These are phyloP conservation scores for Ochropleura plecta DNA, from an alignment of 2,888 invertebrate genomes.

Conservation along the genomic window DNA sequence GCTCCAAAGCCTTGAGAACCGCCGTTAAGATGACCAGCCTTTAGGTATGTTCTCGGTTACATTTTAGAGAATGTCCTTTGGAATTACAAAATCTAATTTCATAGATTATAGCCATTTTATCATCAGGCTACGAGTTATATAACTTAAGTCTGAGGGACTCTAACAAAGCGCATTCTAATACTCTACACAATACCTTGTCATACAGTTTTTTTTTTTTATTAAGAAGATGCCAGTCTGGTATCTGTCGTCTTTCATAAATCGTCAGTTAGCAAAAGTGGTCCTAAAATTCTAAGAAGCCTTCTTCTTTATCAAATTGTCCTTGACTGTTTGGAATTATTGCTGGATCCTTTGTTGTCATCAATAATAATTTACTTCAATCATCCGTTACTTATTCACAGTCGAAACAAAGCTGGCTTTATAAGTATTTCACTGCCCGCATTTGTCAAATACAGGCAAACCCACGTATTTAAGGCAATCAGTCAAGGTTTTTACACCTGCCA, in stretches of 20 bases:
- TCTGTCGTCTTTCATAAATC: neutral
- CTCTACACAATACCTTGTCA: too few species aligned
- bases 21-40: too few species aligned
- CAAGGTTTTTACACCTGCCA: conserved; percentile 16
- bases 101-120: too few species aligned
- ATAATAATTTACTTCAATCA: conserved; percentile 6
- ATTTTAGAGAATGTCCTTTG: too few species aligned
- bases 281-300: neutral
- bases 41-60: too few species aligned
- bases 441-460: conserved; percentile 9
- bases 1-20: too few species aligned
- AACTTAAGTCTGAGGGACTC: too few species aligned
- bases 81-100: too few species aligned
- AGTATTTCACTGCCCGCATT: neutral
- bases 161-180: too few species aligned
- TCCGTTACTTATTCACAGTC: neutral
- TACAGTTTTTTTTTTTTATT: too few species aligned
- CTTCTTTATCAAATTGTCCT: neutral
- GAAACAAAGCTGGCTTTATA: conserved; percentile 4
- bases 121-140: too few species aligned
- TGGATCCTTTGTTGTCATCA: neutral
- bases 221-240: too few species aligned
- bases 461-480: conserved; percentile 14
- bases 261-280: neutral
- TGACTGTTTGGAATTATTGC: neutral